These are phyloP conservation scores for Columba janthina DNA, from an alignment of 2,113 vertebrate genomes.

Conservation along the genomic window DNA sequence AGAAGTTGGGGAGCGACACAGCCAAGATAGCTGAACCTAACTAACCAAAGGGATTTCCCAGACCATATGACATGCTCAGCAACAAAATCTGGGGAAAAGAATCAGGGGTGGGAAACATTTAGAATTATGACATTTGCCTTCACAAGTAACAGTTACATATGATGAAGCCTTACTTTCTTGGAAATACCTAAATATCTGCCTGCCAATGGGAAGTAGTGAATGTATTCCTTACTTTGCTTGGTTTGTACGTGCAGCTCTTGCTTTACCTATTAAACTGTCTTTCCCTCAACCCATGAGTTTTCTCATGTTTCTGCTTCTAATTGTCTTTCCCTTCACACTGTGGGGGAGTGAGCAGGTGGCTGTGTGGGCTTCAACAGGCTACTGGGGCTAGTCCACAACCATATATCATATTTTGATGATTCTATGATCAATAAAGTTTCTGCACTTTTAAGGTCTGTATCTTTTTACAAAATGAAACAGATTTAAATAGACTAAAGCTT, in stretches of 20 bases:
- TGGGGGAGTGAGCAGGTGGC: accelerated
- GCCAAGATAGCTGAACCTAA: too few species aligned
- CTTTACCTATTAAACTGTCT: not conserved
- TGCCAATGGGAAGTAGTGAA: not conserved
- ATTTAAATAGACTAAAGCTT: too few species aligned
- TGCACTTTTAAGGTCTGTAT: not conserved
- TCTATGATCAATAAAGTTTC: too few species aligned
- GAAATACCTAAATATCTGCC: not conserved
- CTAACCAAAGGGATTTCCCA: not conserved
- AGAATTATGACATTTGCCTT: not conserved
- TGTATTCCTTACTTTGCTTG: not conserved
- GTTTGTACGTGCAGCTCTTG: not conserved
- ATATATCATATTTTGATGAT: not conserved
- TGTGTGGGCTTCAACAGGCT: not conserved
- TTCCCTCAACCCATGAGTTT: not conserved
- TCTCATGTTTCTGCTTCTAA: not conserved
- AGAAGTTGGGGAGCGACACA: not conserved
- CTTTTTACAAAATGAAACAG: too few species aligned
- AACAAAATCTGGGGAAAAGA: not conserved
- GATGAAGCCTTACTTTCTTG: not conserved
- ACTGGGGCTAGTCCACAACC: not conserved
- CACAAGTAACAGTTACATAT: too few species aligned
- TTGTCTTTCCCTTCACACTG: not conserved
- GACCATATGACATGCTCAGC: not conserved
- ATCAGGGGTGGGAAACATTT: accelerated